Conservation (phyloP, 35 echinoderm and acorn worm genomes). For the Acanthaster planci region DNA sequence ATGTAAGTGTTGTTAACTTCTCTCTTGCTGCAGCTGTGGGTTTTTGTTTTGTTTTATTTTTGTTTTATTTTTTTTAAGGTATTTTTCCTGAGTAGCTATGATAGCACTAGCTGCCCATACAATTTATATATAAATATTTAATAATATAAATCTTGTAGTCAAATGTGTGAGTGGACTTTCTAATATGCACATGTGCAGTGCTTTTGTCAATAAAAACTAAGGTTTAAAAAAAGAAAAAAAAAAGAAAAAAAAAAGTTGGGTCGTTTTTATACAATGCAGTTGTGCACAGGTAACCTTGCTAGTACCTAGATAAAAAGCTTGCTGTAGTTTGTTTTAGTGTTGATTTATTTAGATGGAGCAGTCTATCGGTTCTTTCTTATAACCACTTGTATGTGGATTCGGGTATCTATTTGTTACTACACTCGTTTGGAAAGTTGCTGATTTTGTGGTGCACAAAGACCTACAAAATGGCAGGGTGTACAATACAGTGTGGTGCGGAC, state of each 20-base stretch:
- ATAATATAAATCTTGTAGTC: conserved; percentile 10
- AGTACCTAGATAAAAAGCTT: too few relatives aligned
- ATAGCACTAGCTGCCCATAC: conserved; percentile 2
- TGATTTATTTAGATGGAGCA: too few relatives aligned
- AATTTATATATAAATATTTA: conserved; percentile 35
- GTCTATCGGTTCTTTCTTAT: too few relatives aligned
- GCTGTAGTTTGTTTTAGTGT: too few relatives aligned
- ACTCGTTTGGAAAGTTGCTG: too few relatives aligned
- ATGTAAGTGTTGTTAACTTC: not conserved
- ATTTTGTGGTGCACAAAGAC: too few relatives aligned
- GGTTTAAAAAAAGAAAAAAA: not conserved
- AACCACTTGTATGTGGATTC: too few relatives aligned
- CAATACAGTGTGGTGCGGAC: too few relatives aligned
- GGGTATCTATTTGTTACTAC: too few relatives aligned
- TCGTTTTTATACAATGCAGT: conserved; percentile 4
- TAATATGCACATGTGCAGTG: conserved; percentile 27
- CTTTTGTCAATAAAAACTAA: conserved; percentile 12
- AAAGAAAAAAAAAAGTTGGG: conserved; percentile 21
- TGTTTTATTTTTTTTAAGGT: not conserved
- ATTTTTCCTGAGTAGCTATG: not conserved
- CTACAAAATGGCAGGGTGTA: too few relatives aligned
- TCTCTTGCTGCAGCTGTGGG: conserved; percentile 2
- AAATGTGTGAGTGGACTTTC: conserved; percentile 12
- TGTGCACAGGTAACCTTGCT: conserved; percentile 2
- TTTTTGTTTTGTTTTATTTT: not conserved